These are phyloP conservation scores for Homalodisca vitripennis DNA, from an alignment of 1,140 invertebrate species.

Conservation along the genomic window DNA sequence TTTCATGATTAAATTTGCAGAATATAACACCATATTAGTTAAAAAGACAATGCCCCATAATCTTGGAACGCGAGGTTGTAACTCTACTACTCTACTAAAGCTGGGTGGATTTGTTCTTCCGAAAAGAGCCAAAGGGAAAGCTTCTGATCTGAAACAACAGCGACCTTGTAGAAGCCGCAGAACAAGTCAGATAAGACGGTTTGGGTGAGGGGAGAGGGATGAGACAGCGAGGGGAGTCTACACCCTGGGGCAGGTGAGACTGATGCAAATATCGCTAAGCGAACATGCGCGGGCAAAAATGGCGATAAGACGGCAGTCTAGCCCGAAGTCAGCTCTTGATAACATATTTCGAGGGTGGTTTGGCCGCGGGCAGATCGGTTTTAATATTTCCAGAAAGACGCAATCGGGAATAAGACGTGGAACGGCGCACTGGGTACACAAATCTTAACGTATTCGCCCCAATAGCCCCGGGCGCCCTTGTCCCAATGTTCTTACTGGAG, in stretches of 20 bases:
- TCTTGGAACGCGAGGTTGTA: not conserved
- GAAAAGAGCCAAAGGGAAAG: not conserved
- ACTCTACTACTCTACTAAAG: not conserved
- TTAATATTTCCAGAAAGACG: conserved; percentile 22
- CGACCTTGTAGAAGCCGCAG: conserved; percentile 12
- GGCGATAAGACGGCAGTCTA: not conserved
- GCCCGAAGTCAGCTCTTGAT: conserved; percentile 4
- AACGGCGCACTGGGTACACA: conserved; percentile 7
- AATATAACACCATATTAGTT: too few species aligned
- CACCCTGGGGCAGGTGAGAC: conserved; percentile 9
- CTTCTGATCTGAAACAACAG: conserved; percentile 5
- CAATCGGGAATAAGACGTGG: conserved; percentile 20
- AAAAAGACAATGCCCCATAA: too few species aligned
- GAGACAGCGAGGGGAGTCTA: too few species aligned
- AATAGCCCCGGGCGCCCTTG: not conserved
- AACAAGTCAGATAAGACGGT: conserved; percentile 10
- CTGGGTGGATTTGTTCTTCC: not conserved
- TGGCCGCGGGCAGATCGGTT: not conserved
- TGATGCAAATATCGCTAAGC: not conserved
- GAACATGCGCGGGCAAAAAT: conserved; percentile 4
- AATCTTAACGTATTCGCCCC: conserved; percentile 1
- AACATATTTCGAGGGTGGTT: conserved; percentile 19
- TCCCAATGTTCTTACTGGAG: not conserved
- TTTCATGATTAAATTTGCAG: too few species aligned
- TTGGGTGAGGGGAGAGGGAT: not conserved